Evolutionary conservation across 2,888 invertebrate genomes (phyloP), one percentile per base, ranked within the genome.

Genomic region (Mythimna loreyi): DNA sequence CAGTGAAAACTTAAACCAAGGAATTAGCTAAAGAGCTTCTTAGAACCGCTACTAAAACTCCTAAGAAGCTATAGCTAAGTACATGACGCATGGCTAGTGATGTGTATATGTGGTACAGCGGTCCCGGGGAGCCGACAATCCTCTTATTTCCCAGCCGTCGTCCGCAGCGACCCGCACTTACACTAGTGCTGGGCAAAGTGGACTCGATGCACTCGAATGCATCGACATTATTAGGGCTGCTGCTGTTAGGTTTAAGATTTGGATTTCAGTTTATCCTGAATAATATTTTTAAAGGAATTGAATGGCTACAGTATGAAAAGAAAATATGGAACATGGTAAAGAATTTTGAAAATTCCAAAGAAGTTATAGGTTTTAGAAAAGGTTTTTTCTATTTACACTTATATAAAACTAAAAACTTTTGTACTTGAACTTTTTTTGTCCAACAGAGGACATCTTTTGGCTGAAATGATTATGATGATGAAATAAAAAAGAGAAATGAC

Each of bases 161-260:
- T 80, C 78, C 81, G 79, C 89, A 88, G 85, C 75, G 76, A 81
- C 81, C 84, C 78, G 79, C 85, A 82, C 85, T 87, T 80, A 83
- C 78, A 78, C 78, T 81, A 75, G 59, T 72, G 71, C 80, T 62
- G 78, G 75, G 83, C 86, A 81, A 85, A 88, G 85, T 87, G 86
- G 85, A 86, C 82, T 72, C 77, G 80, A 86, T 89, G 86, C 86
- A 87, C 85, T 88, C 77, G 84, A 86, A 81, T 87, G 85, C 85
- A 84, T 84, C 76, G 67, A 65, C 52, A 65, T 58, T 78, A 80
- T 72, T 84, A 84, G 87, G 87, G 83, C n/a, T 87, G 81, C 77
- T 69, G 47, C 50, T 45, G 45, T 40, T 62, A 72, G 52, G 36
- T 13, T 13, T 11, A 9, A 13, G 45, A 1, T 65, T 56, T 53